Base-by-base conservation (phyloP, 2,113 vertebrate genomes). In the Drymodes brunneopygia region DNA sequence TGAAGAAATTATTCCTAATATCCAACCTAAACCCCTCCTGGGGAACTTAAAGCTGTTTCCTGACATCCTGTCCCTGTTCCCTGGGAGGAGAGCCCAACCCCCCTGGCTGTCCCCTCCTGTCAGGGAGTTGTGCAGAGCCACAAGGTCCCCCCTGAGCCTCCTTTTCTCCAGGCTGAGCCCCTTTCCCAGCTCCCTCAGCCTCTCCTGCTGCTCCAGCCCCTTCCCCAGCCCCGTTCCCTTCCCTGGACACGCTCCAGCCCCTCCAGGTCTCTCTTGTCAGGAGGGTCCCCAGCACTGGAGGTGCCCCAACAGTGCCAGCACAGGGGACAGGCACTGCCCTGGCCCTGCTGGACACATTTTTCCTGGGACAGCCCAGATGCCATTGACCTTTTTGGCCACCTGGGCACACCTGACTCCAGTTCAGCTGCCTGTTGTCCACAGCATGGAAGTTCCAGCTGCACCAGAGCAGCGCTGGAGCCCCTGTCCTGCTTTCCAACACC, bases 31-130 rank as follows among this genome's bases (percentile, higher is more conserved):
- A 22, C 19, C 28, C 58, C 20, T 16, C 36, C 16, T 36, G 22
- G 17, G 5, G 1, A 44, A 16, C 8, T n/a, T 60, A 13, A 81
- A 33, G 33, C n/a, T 0, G 0, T 67, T 73, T 0, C 16, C 36
- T 16, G 33, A 66, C 7, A 0, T 51, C 44, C 15, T 29, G 27
- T 45, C 45, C 7, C 60, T 45, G 8, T 51, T 51, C 11, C 13
- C 28, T 14, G 22, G 22, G 7, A 88, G 21, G 35, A 66, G 5
- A 73, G 13, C 24, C 33, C 0, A 0, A 38, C 6, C 3, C 28
- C 8, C n/a, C n/a, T 2, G 2, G 42, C 51, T 66, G 33, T 10
- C 19, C 7, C 13, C 53, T 67, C 45, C 61, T 81, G 28, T n/a
- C 78, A 74, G 45, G 56, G 44, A 44, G 33, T 3, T 81, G 38